phyloP scores from a whole-genome alignment of 2,888 invertebrate genomes.

The Eupithecia subumbrata region DNA sequence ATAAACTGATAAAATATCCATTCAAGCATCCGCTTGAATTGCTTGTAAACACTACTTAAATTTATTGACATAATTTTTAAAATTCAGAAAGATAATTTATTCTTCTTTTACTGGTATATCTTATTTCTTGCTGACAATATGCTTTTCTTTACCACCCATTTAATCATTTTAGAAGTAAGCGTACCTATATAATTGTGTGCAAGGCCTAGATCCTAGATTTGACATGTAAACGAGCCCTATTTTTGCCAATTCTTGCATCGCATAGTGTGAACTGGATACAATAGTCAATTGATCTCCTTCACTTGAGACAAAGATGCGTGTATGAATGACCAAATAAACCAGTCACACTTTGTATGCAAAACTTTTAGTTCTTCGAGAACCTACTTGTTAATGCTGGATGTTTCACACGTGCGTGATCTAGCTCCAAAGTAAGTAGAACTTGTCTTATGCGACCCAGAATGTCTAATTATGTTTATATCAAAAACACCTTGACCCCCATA shows the following conservation, averaged over 20 bases:
- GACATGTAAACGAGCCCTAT: neutral
- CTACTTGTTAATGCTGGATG: neutral
- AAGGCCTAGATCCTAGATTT: neutral
- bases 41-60: too few relatives aligned
- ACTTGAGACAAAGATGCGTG: constrained; percentile 46
- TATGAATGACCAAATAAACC: constrained; percentile 34
- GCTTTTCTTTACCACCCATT: too few relatives aligned
- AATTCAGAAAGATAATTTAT: too few relatives aligned
- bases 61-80: too few relatives aligned
- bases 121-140: too few relatives aligned
- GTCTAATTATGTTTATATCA: too few relatives aligned
- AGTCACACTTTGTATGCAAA: constrained; percentile 35
- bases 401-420: neutral
- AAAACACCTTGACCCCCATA: neutral
- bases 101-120: too few relatives aligned
- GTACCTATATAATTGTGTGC: too few relatives aligned
- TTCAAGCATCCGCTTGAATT: too few relatives aligned
- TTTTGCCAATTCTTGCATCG: constrained; percentile 51
- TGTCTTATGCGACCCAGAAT: too few relatives aligned
- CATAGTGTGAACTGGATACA: constrained; percentile 42
- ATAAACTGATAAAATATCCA: too few relatives aligned
- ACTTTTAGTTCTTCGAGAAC: neutral
- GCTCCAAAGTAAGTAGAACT: neutral
- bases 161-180: too few relatives aligned
- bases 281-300: constrained; percentile 62